Conservation (phyloP, 2,888 invertebrate genomes). For the Agriopis leucophaearia region DNA sequence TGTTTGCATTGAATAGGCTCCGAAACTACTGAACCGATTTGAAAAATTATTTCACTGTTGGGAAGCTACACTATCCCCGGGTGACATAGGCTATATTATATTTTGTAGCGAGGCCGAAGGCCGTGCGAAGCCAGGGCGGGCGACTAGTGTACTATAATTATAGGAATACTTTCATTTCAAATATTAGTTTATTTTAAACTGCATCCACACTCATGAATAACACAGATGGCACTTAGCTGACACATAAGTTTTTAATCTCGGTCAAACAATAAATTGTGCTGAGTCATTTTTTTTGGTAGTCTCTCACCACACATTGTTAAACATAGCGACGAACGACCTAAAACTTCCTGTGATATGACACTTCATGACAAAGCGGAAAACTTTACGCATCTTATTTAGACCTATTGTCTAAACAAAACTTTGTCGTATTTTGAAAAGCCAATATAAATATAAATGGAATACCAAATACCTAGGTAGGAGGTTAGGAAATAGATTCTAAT, state of each 20-base stretch:
- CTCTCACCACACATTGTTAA: conserved; percentile 32
- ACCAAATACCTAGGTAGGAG: too few species aligned
- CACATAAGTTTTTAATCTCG: conserved; percentile 34
- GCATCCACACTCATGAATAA: conserved; percentile 26
- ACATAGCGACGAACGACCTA: conserved; percentile 6
- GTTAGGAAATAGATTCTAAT: too few species aligned
- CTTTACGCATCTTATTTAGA: conserved; percentile 1
- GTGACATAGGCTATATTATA: too few species aligned
- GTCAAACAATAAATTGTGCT: conserved; percentile 42
- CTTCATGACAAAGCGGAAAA: conserved; percentile 24
- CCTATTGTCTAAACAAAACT: too few species aligned
- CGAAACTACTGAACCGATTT: too few species aligned
- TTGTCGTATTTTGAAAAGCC: too few species aligned
- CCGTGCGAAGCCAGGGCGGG: too few species aligned
- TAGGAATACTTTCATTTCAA: not conserved
- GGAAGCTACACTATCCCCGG: too few species aligned
- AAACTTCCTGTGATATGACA: conserved; percentile 35
- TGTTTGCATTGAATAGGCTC: too few species aligned
- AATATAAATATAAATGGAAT: too few species aligned
- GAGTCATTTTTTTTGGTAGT: conserved; percentile 40
- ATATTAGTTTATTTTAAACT: conserved; percentile 3
- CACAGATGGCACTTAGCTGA: conserved; percentile 31
- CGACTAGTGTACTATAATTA: not conserved
- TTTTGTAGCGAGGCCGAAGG: too few species aligned
- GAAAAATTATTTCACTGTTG: too few species aligned